Evolutionary conservation across 2,888 invertebrate genomes (phyloP).

Genomic region (Agrilus mali): DNA sequence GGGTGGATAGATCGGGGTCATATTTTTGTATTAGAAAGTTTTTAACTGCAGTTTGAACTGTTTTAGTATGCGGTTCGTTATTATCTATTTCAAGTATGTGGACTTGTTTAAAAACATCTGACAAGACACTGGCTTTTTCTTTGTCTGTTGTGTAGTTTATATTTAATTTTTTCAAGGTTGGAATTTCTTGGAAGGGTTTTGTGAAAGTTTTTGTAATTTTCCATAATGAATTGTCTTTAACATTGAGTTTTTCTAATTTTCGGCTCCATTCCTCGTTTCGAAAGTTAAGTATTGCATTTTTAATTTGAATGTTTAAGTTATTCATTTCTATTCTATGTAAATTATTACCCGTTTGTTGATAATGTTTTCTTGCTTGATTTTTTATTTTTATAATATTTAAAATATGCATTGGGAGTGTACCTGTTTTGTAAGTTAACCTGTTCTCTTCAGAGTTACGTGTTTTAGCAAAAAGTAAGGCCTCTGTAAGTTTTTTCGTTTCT

Average conservation of each 20-base stretch:
- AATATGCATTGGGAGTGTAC: background rate
- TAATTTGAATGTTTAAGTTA: background rate
- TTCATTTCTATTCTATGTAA: background rate
- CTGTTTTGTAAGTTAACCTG: background rate
- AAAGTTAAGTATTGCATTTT: background rate
- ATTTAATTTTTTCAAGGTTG: no score
- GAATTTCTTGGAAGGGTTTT: no score
- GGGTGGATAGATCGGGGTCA: no score
- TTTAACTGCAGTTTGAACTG: no score
- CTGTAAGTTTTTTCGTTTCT: no score
- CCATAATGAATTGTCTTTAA: constrained; percentile 1
- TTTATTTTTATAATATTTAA: background rate
- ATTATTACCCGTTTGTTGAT: background rate
- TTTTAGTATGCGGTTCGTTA: background rate
- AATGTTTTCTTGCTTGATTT: background rate
- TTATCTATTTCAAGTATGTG: background rate
- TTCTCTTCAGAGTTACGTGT: no score
- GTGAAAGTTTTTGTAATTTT: background rate
- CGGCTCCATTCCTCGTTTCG: background rate
- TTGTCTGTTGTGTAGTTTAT: no score
- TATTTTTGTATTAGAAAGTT: no score
- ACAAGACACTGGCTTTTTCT: no score
- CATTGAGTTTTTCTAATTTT: background rate
- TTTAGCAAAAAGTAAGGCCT: no score
- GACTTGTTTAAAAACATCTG: background rate